Conservation (phyloP, 2,113 vertebrate species). For the Merops nubicus region DNA sequence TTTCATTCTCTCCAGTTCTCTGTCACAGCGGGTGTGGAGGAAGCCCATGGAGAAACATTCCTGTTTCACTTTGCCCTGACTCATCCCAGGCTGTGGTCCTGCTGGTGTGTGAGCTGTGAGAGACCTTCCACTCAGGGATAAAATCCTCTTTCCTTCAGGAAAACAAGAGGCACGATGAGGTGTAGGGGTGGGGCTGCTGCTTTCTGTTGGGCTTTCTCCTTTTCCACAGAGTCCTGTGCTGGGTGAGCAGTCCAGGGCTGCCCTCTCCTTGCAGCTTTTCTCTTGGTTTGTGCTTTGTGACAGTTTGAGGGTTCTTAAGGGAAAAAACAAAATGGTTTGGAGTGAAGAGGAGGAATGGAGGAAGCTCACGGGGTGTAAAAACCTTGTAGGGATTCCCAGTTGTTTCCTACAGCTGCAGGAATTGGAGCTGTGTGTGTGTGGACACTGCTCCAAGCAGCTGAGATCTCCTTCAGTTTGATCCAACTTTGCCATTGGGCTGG, state of each 20-base stretch:
- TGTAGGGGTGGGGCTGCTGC: background rate
- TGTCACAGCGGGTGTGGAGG: background rate
- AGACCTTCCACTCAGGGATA: background rate
- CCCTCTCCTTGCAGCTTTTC: background rate
- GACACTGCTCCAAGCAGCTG: background rate
- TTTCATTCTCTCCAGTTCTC: background rate
- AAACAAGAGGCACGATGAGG: fast-evolving
- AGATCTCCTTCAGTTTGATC: background rate
- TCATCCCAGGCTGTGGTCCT: background rate
- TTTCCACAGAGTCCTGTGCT: background rate
- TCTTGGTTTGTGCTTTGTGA: background rate
- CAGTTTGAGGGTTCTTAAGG: background rate
- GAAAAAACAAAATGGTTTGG: background rate
- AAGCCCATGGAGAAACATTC: background rate
- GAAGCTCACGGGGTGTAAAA: background rate
- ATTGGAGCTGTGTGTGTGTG: background rate
- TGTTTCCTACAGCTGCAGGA: background rate
- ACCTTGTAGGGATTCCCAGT: background rate
- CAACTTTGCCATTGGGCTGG: fast-evolving
- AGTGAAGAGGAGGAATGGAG: background rate
- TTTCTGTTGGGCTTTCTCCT: background rate
- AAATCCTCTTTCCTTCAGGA: background rate
- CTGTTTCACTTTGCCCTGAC: fast-evolving
- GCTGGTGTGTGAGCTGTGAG: background rate
- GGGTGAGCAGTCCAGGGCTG: background rate